Evolutionary conservation across 2,797 vertebrate genomes (phyloP).

Genomic region (Novumbra hubbsi): DNA sequence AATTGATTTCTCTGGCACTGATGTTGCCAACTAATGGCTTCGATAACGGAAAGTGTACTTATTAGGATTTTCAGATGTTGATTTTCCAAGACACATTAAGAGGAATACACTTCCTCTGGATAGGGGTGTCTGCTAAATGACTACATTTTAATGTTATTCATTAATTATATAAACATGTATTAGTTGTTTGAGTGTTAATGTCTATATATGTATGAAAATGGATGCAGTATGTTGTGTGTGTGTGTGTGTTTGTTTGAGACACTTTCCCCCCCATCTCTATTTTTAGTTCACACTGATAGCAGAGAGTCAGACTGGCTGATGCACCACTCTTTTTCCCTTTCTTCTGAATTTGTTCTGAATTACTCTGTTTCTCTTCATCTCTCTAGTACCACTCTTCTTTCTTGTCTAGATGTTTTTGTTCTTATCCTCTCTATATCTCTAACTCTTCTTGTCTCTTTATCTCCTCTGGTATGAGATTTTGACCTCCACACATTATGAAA

Average conservation of each 20-base stretch:
- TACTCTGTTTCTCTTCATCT: constrained; percentile 3
- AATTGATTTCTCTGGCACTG: too few relatives aligned
- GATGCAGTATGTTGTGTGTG: constrained; percentile 15
- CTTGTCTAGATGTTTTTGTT: neutral
- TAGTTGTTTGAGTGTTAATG: constrained; percentile 17
- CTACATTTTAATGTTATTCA: too few relatives aligned
- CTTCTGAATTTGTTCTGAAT: neutral
- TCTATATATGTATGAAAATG: constrained; percentile 19
- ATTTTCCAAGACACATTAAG: too few relatives aligned
- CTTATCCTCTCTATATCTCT: constrained; percentile 2
- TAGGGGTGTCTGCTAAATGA: too few relatives aligned
- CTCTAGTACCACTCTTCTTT: neutral
- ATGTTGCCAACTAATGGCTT: too few relatives aligned
- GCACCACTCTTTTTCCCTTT: neutral
- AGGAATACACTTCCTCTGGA: too few relatives aligned
- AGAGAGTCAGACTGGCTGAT: constrained; percentile 26
- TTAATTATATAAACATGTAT: constrained; percentile 6
- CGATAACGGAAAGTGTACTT: too few relatives aligned
- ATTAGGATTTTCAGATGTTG: too few relatives aligned
- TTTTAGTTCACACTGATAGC: constrained; percentile 58
- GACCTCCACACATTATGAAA: neutral
- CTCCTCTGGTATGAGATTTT: neutral
- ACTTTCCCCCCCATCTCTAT: constrained; percentile 45
- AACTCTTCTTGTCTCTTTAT: neutral
- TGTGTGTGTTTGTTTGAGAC: constrained; percentile 36